Conservation (phyloP, 2,797 vertebrate genomes). For the Siniperca undulata region DNA sequence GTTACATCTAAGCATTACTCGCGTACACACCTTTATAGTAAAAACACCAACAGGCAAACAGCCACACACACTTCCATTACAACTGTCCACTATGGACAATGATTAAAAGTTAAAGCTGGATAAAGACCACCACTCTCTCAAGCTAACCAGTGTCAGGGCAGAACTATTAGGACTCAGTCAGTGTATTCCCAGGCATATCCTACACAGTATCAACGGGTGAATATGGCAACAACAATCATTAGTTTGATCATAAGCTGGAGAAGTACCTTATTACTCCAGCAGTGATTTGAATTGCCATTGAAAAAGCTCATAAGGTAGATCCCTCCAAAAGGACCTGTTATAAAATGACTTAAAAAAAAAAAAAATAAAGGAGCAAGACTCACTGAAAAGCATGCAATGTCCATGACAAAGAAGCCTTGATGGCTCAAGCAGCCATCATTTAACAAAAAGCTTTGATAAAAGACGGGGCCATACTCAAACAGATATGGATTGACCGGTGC, state of each 20-base stretch:
- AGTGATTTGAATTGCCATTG: slow-evolving; percentile 62
- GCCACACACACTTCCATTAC: slow-evolving; percentile 66
- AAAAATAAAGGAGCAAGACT: slow-evolving; percentile 33
- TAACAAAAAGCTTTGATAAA: slow-evolving; percentile 33
- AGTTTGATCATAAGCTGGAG: slow-evolving; percentile 69
- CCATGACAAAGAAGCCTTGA: slow-evolving; percentile 42
- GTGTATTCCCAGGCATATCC: slow-evolving; percentile 69
- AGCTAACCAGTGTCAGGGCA: slow-evolving; percentile 68
- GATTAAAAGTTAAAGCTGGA: slow-evolving; percentile 66
- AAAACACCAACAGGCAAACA: slow-evolving; percentile 64
- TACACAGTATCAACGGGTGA: slow-evolving; percentile 80
- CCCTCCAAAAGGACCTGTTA: slow-evolving; percentile 38
- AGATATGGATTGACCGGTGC: slow-evolving; percentile 49
- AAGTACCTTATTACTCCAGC: slow-evolving; percentile 67
- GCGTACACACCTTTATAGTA: slow-evolving; percentile 52
- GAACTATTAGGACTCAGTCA: slow-evolving; percentile 57
- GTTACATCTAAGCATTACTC: slow-evolving; percentile 60
- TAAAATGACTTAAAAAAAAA: slow-evolving; percentile 48
- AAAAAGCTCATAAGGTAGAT: slow-evolving; percentile 68
- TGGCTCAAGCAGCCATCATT: slow-evolving; percentile 6
- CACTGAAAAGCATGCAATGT: slow-evolving; percentile 64
- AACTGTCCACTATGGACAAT: slow-evolving; percentile 70
- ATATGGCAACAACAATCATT: slow-evolving; percentile 72
- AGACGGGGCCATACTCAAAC: slow-evolving; percentile 30
- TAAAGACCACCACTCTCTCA: slow-evolving; percentile 54